Evolutionary conservation across 2,113 vertebrate species (phyloP).

Genomic region (Edolisoma coerulescens): DNA sequence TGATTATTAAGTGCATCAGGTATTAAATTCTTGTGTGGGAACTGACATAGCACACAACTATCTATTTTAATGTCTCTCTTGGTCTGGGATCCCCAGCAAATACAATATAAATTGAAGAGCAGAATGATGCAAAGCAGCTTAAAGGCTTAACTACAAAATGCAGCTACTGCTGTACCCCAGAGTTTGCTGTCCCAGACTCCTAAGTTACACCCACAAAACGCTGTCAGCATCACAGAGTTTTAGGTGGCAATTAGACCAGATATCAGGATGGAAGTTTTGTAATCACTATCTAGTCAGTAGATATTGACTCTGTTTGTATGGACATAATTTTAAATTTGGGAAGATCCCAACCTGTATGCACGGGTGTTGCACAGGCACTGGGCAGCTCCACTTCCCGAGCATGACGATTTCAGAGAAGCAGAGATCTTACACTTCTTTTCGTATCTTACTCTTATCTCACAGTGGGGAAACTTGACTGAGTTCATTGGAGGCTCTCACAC

Average conservation of each 20-base stretch:
- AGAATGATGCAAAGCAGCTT: not conserved
- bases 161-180: not conserved
- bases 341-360: not conserved
- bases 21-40: not conserved
- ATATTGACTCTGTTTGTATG: not conserved
- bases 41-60: not conserved
- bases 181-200: not conserved
- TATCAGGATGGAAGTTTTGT: not conserved
- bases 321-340: not conserved
- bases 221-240: not conserved
- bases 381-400: fast-evolving
- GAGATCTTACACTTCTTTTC: not conserved
- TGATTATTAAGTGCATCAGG: not conserved
- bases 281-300: not conserved
- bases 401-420: not conserved
- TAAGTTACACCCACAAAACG: not conserved
- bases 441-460: not conserved
- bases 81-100: not conserved
- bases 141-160: not conserved
- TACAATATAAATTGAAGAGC: not conserved
- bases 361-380: not conserved
- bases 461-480: not conserved
- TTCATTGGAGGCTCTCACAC: not conserved
- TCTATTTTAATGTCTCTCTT: not conserved
- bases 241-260: not conserved